phyloP scores from a whole-genome alignment of 2,888 invertebrate genomes.

The Teleogryllus oceanicus region DNA sequence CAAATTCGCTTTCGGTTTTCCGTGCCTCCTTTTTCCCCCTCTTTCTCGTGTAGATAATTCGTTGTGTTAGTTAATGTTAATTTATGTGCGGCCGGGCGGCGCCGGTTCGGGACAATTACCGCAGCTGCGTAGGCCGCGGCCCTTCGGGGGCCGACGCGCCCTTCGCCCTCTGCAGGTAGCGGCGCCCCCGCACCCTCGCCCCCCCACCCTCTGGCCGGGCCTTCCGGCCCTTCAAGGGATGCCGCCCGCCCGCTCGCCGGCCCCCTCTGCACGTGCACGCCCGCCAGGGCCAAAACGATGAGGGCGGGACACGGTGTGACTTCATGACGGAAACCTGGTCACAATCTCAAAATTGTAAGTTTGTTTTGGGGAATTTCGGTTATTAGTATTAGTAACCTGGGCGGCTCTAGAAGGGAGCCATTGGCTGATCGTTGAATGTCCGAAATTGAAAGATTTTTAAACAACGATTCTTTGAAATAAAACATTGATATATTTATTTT shows the following conservation, averaged over 20 bases:
- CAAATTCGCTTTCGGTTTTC: constrained; percentile 18
- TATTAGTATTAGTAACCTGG: no score
- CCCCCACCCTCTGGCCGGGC: neutral
- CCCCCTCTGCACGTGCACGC: neutral
- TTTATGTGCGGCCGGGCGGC: neutral
- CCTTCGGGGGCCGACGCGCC: neutral
- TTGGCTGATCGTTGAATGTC: no score
- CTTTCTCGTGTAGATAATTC: neutral
- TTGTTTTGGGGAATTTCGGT: no score
- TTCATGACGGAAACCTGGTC: no score
- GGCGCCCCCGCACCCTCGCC: neutral
- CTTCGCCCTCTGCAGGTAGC: neutral
- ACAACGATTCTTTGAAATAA: no score
- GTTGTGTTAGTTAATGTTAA: constrained; percentile 18
- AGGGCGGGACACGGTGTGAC: no score
- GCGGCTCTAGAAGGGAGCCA: no score
- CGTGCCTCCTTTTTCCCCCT: neutral
- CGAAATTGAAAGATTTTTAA: no score
- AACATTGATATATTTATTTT: no score
- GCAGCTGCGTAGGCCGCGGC: constrained; percentile 7
- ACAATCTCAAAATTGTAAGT: no score
- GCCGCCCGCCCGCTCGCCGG: neutral
- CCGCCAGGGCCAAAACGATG: no score
- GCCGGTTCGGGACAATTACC: neutral
- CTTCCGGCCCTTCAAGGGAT: constrained; percentile 12